Evolutionary conservation across 2,113 vertebrate species (phyloP), one percentile per base, ranked within the genome.

Genomic region (Megaceryle torquata): DNA sequence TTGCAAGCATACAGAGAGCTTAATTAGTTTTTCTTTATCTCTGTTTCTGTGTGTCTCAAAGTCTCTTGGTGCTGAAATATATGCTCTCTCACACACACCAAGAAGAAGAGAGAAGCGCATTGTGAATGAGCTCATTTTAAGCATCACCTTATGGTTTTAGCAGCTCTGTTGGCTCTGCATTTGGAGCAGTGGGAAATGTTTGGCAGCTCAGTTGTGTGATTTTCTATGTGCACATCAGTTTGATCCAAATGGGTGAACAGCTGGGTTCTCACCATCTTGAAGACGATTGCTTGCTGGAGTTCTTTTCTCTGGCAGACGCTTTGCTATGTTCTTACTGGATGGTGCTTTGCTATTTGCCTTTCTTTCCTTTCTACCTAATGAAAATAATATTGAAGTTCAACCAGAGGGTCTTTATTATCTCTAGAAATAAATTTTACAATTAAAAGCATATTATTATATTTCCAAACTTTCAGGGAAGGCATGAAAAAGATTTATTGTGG

Each of bases 201-300:
- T 97, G 97, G 97, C 96, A 97, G 59, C 44, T 75, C 48, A 29
- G 35, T 74, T 68, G 59, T 5, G 13, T 70, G 35, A 82, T 93
- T 93, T 96, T 94, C 91, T 95, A 84, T 41, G 9, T 8, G 26
- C 77, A 94, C 80, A 88, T 96, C 85, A 75, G 82, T 94, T 71
- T 80, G 87, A 96, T 93, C 93, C 97, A 97, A 97, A 93, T 93
- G 96, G 59, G 63, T 71, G 90, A 97, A 97, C 96, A 98, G 95
- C 93, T 97, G 95, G 95, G 90, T 88, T 82, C 81, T 63, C 59
- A 90, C 95, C 86, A 90, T 96, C 93, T 95, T 93, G 80, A 92
- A 96, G 94, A 86, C 51, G 10, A 88, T 83, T 88, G 79, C 90
- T 84, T 94, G 35, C 75, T 54, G 68, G 82, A 95, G 80, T 94